phyloP scores from a whole-genome alignment of 1,140 invertebrate species.

The Limonius californicus region DNA sequence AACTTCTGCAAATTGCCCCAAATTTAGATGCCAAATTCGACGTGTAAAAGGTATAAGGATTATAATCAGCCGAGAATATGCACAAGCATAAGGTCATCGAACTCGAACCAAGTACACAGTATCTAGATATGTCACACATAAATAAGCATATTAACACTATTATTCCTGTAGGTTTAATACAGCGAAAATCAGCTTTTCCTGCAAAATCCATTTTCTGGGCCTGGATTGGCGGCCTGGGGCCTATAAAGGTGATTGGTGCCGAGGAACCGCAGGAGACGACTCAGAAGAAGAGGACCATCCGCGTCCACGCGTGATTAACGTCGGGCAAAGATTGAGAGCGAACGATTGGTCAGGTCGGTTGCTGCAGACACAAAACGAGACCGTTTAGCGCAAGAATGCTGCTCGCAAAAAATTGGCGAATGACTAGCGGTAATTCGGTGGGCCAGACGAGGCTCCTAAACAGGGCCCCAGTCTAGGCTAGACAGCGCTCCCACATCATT shows the following conservation, averaged over 20 bases:
- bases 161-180: neutral
- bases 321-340: too few relatives aligned
- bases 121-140: conserved; percentile 14
- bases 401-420: conserved; percentile 9
- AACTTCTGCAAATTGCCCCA: neutral
- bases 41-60: neutral
- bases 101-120: conserved; percentile 9
- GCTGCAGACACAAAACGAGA: neutral
- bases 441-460: conserved; percentile 13
- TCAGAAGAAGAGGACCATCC: too few relatives aligned
- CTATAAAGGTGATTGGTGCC: too few relatives aligned
- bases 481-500: conserved; percentile 14
- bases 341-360: too few relatives aligned
- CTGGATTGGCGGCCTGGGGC: too few relatives aligned
- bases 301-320: too few relatives aligned
- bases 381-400: neutral
- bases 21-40: neutral
- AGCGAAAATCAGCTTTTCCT: too few relatives aligned
- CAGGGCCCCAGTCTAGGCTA: conserved; percentile 12
- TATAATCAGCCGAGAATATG: conserved; percentile 5
- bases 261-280: too few relatives aligned
- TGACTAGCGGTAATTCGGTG: conserved; percentile 13
- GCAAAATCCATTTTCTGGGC: too few relatives aligned
- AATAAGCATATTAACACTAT: conserved; percentile 10
- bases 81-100: conserved; percentile 2